phyloP scores from a whole-genome alignment of 2,888 invertebrate genomes.

The Thyatira batis region DNA sequence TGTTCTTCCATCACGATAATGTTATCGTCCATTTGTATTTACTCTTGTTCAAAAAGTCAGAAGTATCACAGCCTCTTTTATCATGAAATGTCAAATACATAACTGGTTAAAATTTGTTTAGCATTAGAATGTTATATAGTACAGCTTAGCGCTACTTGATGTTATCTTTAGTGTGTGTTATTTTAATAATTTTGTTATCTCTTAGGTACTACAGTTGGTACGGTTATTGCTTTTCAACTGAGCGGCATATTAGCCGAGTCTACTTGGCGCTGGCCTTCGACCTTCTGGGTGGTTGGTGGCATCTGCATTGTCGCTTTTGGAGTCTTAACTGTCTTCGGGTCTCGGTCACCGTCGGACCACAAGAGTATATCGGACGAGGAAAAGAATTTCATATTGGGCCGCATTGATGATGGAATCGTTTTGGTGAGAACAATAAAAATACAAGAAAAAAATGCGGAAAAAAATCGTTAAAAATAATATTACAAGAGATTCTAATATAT shows the following conservation, averaged over 20 bases:
- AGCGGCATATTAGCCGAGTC: slow-evolving; percentile 83
- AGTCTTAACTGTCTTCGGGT: slow-evolving; percentile 67
- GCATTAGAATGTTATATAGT: background rate
- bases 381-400: slow-evolving; percentile 65
- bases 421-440: slow-evolving; percentile 27
- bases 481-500: no score
- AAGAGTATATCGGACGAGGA: slow-evolving; percentile 71
- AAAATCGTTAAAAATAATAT: no score
- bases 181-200: slow-evolving; percentile 1
- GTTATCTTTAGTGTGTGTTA: background rate
- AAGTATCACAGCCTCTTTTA: no score
- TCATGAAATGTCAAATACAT: background rate
- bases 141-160: background rate
- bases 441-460: background rate
- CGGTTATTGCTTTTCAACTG: slow-evolving; percentile 83
- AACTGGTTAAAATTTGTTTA: background rate
- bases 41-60: no score
- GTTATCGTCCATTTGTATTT: no score
- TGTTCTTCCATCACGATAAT: no score
- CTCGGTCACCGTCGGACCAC: slow-evolving; percentile 72
- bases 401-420: slow-evolving; percentile 25
- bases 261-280: slow-evolving; percentile 84
- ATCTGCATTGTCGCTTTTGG: slow-evolving; percentile 74
- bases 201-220: slow-evolving; percentile 84
- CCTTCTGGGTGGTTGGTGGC: slow-evolving; percentile 83